Evolutionary conservation across 2,113 vertebrate species (phyloP).

Genomic region (Scytalopus superciliaris): DNA sequence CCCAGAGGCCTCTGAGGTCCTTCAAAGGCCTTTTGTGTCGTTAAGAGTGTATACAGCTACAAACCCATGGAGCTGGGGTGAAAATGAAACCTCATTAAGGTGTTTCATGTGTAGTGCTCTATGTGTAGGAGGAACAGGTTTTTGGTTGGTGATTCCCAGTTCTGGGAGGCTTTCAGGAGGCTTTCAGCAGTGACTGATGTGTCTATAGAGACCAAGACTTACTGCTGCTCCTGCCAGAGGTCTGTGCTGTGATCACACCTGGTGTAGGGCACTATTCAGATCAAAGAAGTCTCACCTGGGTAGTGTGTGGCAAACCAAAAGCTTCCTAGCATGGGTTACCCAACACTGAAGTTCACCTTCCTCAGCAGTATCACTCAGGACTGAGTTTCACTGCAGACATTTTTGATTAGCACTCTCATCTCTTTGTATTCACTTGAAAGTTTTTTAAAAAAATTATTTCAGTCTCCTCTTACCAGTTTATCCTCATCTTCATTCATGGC

Average conservation of each 20-base stretch:
- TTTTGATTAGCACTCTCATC: background rate
- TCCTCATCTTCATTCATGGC: background rate
- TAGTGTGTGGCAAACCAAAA: background rate
- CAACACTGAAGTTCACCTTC: background rate
- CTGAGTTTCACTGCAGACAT: background rate
- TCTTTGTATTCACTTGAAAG: background rate
- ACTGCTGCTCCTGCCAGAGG: background rate
- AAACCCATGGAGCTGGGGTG: background rate
- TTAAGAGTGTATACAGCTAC: background rate
- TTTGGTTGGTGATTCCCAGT: background rate
- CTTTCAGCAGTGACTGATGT: background rate
- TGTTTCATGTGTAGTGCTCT: background rate
- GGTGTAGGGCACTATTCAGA: background rate
- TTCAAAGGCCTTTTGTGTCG: background rate
- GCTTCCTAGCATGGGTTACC: background rate
- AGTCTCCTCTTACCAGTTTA: background rate
- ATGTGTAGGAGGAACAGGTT: background rate
- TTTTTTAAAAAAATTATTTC: background rate
- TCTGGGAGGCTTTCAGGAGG: background rate
- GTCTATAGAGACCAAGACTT: background rate
- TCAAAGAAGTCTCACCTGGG: background rate
- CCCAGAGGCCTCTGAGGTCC: background rate
- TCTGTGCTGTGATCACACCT: background rate
- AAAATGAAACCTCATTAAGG: background rate
- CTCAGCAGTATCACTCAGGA: background rate